Evolutionary conservation across 2,797 vertebrate genomes (phyloP).

Genomic region (Novumbra hubbsi): DNA sequence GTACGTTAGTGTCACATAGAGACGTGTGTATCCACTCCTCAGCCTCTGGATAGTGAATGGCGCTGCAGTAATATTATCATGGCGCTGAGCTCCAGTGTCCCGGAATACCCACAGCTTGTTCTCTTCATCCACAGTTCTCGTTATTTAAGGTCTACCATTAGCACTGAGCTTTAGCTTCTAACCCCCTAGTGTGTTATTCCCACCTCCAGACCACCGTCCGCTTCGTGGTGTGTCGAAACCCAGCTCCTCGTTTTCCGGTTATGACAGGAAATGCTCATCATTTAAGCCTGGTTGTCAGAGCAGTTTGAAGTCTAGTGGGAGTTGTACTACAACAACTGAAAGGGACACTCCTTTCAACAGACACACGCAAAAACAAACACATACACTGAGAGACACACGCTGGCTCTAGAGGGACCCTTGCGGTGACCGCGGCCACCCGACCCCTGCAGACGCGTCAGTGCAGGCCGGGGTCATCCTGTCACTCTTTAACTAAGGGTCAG

Average conservation of each 20-base stretch:
- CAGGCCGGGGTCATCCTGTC: conserved; percentile 46
- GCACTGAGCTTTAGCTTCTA: background rate
- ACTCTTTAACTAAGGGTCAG: conserved; percentile 40
- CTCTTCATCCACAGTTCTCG: background rate
- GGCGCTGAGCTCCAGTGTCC: background rate
- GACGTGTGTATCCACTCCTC: background rate
- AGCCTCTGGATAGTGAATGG: no score
- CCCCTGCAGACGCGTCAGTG: conserved; percentile 60
- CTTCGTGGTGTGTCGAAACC: conserved; percentile 61
- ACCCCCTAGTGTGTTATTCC: conserved; percentile 38
- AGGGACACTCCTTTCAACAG: conserved; percentile 29
- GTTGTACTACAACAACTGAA: conserved; percentile 38
- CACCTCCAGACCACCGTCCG: conserved; percentile 50
- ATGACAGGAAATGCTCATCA: conserved; percentile 73
- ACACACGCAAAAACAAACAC: conserved; percentile 21
- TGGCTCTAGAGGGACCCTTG: conserved; percentile 54
- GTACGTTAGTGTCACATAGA: conserved; percentile 13
- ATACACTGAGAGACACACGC: conserved; percentile 15
- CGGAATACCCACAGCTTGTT: background rate
- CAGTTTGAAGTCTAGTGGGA: conserved; percentile 56
- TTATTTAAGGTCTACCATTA: conserved; percentile 1
- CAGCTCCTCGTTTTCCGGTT: conserved; percentile 55
- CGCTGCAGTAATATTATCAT: no score
- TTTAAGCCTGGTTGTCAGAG: conserved; percentile 58
- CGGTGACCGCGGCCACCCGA: conserved; percentile 41